A percentile compares a stretch with the other conserved stretches of the same genome.
These are phyloP conservation scores for Saccostrea cuccullata DNA, from an alignment of 1,140 invertebrate genomes.

Conservation along the genomic window DNA sequence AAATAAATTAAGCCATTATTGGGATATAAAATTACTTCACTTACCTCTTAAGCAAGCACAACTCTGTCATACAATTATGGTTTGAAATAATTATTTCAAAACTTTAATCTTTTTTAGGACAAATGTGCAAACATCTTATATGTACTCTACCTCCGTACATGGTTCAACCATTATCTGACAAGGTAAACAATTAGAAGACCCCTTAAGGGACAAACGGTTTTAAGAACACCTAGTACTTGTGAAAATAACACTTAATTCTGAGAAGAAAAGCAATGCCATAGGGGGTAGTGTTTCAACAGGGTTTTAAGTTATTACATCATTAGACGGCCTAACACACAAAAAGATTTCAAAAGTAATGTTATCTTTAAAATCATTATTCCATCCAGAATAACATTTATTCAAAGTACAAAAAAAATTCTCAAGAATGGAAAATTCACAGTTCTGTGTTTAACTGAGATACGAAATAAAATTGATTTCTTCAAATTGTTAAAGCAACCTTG, in stretches of 20 bases:
- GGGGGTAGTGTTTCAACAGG: not conserved
- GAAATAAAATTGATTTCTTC: not conserved
- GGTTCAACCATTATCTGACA: not conserved
- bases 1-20: constrained; percentile 1
- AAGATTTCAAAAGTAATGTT: not conserved
- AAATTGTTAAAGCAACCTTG: not conserved
- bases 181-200: not conserved
- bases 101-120: not conserved
- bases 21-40: constrained; percentile 5
- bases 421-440: not conserved
- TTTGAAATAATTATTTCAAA: not conserved
- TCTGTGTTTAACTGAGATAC: not conserved
- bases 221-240: constrained; percentile 13
- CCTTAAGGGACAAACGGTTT: not conserved
- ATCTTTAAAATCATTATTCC: not conserved
- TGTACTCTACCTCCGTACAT: not conserved
- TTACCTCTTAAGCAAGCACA: not conserved
- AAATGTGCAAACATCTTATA: not conserved
- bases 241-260: constrained; percentile 27
- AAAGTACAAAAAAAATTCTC: too few species aligned
- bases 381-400: not conserved
- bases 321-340: not conserved
- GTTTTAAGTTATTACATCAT: constrained; percentile 10
- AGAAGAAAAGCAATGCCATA: not conserved
- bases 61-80: too few species aligned